Evolutionary conservation across 1,140 invertebrate genomes (phyloP).

Genomic region (Zophobas atratus): DNA sequence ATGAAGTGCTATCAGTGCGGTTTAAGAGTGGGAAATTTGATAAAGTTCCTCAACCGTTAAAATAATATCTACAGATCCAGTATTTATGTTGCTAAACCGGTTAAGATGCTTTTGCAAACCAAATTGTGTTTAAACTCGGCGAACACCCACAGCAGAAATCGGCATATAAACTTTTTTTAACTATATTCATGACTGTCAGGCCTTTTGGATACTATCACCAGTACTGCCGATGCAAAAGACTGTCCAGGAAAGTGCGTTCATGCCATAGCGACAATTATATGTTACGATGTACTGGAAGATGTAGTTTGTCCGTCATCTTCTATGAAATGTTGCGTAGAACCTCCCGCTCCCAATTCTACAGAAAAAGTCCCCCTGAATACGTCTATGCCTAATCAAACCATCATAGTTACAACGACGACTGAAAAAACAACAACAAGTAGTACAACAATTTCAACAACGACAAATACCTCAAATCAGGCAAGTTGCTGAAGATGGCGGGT

Average conservation of each 20-base stretch:
- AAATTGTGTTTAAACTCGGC: conserved; percentile 5
- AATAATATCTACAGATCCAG: conserved; percentile 22
- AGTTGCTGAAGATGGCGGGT: neutral
- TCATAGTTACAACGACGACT: conserved; percentile 64
- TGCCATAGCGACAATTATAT: conserved; percentile 85
- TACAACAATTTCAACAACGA: conserved; percentile 67
- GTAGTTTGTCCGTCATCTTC: conserved; percentile 82
- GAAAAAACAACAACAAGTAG: conserved; percentile 63
- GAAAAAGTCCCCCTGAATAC: conserved; percentile 62
- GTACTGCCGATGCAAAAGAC: conserved; percentile 84
- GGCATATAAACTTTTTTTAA: neutral
- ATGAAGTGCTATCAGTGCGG: conserved; percentile 29
- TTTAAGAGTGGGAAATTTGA: conserved; percentile 31
- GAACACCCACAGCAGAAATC: neutral
- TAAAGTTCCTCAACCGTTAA: conserved; percentile 28
- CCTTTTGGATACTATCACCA: conserved; percentile 86
- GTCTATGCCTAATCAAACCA: conserved; percentile 61
- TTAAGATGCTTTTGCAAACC: conserved; percentile 13
- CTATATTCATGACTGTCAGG: conserved; percentile 70
- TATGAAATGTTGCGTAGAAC: conserved; percentile 88
- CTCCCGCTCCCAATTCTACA: conserved; percentile 69
- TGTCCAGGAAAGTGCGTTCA: conserved; percentile 91
- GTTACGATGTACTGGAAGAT: conserved; percentile 86
- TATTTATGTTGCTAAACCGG: conserved; percentile 23
- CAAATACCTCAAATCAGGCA: conserved; percentile 61